A percentile compares a stretch with the other conserved stretches of the same genome.
These are phyloP conservation scores for Odontomachus brunneus DNA, from an alignment of 1,140 invertebrate species.

Conservation along the genomic window DNA sequence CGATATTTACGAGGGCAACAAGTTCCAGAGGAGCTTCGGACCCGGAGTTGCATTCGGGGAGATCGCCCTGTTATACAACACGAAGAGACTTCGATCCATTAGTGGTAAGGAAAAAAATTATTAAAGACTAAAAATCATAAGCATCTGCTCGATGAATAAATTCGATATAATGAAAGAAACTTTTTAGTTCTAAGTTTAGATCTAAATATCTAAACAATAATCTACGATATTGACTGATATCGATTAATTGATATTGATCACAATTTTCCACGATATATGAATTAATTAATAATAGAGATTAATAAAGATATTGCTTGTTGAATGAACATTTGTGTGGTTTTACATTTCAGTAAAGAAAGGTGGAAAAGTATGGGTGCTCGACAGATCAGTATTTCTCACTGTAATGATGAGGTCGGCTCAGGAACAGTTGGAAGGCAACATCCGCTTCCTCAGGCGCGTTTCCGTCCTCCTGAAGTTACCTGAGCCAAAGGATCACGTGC, in stretches of 20 bases:
- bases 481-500: constrained; percentile 87
- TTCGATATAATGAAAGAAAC: too few relatives aligned
- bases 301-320: background rate
- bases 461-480: constrained; percentile 93
- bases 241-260: constrained; percentile 9
- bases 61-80: constrained; percentile 96
- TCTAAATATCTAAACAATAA: background rate
- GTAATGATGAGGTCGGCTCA: constrained; percentile 94
- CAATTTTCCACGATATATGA: background rate
- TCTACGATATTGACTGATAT: constrained; percentile 9
- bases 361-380: constrained; percentile 95
- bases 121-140: background rate
- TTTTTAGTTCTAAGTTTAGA: too few relatives aligned
- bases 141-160: constrained; percentile 28
- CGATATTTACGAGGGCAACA: constrained; percentile 92
- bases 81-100: constrained; percentile 94
- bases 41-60: constrained; percentile 96
- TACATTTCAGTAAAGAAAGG: constrained; percentile 89
- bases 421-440: constrained; percentile 92
- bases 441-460: constrained; percentile 94
- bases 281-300: background rate
- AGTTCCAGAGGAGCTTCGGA: constrained; percentile 91
- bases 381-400: constrained; percentile 93
- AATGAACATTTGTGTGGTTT: background rate
- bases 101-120: constrained; percentile 86